Base-by-base conservation (phyloP, 2,888 invertebrate genomes). In the Mylabris sibirica region DNA sequence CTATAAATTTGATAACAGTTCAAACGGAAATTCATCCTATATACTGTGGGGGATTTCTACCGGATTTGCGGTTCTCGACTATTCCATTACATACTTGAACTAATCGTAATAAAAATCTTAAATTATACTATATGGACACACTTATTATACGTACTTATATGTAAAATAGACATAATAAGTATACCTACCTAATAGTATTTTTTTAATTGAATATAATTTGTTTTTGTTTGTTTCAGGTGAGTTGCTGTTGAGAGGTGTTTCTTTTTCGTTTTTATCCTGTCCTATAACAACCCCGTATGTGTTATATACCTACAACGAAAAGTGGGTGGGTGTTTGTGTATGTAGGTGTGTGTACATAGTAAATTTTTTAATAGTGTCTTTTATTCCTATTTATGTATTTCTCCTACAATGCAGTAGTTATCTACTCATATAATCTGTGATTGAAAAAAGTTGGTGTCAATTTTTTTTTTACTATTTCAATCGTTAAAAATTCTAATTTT, bases 171-270 rank as follows among this genome's bases (percentile, higher is more conserved):
- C 11, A 24, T 57, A n/a, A n/a, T n/a, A n/a, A n/a, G n/a, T n/a
- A n/a, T n/a, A n/a, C n/a, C n/a, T n/a, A n/a, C n/a, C n/a, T n/a
- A n/a, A n/a, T n/a, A n/a, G n/a, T n/a, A n/a, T n/a, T n/a, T 24
- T 26, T 24, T 60, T 60, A 60, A 26, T 34, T 35, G 17, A 44
- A n/a, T 44, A 44, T 44, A 44, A 44, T 60, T 60, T 17, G 11
- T 24, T 60, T 17, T 60, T 26, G 14, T 9, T 35, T 60, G 60
- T 60, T 60, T 1, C 60, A 60, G 60, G 60, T 60, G 60, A 60
- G 60, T 60, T 60, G 34, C 60, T 60, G 60, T 38, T 35, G 38
- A 35, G 60, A 17, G 44, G n/a, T 49, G 20, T 49, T 49, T 49
- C 9, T 22, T n/a, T 20, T 9, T 9, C 20, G n/a, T n/a, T n/a